phyloP scores from a whole-genome alignment of 2,113 vertebrate species.

The Thunnus maccoyii region DNA sequence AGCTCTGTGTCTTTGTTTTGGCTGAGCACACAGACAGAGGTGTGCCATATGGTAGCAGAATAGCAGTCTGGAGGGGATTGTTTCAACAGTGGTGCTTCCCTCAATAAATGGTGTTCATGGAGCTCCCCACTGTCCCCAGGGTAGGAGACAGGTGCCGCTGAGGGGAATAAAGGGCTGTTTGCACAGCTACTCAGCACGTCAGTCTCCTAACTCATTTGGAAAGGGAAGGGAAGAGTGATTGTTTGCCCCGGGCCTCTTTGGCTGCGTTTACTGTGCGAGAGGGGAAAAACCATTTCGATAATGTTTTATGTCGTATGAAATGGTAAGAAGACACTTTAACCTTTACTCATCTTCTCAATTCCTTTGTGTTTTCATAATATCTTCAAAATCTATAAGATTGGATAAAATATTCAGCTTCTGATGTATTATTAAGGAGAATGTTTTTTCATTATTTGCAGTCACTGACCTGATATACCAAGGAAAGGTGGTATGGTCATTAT shows the following conservation, averaged over 20 bases:
- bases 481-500: not conserved
- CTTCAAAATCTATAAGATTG: not conserved
- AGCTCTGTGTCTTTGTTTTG: conserved; percentile 51
- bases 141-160: conserved; percentile 65
- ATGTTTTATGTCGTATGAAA: not conserved
- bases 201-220: conserved; percentile 45
- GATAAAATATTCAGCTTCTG: not conserved
- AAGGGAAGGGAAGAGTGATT: conserved; percentile 42
- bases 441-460: not conserved
- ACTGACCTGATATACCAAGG: not conserved
- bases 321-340: not conserved
- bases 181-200: conserved; percentile 61
- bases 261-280: conserved; percentile 19
- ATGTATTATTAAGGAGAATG: not conserved
- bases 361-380: not conserved
- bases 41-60: conserved; percentile 77
- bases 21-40: conserved; percentile 54
- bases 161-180: conserved; percentile 68
- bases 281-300: not conserved
- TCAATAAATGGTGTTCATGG: conserved; percentile 62
- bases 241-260: conserved; percentile 52
- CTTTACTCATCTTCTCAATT: not conserved
- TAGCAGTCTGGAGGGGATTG: conserved; percentile 71
- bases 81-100: conserved; percentile 62
- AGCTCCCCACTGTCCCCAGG: conserved; percentile 54